Conservation (phyloP, 2,888 invertebrate species). For the Arctia plantaginis region DNA sequence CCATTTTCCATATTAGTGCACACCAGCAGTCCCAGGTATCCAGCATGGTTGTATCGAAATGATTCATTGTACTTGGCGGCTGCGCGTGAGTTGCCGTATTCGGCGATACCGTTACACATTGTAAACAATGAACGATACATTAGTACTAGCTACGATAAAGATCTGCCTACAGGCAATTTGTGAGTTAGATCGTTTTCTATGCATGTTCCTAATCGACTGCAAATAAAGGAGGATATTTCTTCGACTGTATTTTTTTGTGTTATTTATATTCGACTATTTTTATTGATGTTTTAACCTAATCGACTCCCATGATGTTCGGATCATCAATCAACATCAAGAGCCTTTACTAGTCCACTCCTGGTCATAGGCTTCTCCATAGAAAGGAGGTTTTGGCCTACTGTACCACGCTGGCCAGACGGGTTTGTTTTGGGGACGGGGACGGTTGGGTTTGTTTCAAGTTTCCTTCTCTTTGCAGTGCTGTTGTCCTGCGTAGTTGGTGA, state of each 20-base stretch:
- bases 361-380: no score
- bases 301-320: no score
- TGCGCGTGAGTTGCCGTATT: constrained; percentile 40
- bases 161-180: constrained; percentile 48
- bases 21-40: constrained; percentile 2
- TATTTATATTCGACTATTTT: background rate
- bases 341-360: no score
- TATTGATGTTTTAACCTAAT: no score
- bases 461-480: no score
- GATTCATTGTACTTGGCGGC: constrained; percentile 18
- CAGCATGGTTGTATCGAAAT: constrained; percentile 9
- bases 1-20: constrained; percentile 9
- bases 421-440: no score
- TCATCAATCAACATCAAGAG: no score
- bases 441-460: no score
- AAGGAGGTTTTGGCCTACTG: no score
- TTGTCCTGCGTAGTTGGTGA: no score
- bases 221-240: background rate
- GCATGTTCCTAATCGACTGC: constrained; percentile 7
- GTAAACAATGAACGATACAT: constrained; percentile 51
- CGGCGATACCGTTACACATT: constrained; percentile 46
- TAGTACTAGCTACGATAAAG: constrained; percentile 39
- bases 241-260: background rate
- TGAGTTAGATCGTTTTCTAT: constrained; percentile 31
- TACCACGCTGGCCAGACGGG: no score